phyloP scores from a whole-genome alignment of 2,888 invertebrate genomes.

The Nomada ruficornis region DNA sequence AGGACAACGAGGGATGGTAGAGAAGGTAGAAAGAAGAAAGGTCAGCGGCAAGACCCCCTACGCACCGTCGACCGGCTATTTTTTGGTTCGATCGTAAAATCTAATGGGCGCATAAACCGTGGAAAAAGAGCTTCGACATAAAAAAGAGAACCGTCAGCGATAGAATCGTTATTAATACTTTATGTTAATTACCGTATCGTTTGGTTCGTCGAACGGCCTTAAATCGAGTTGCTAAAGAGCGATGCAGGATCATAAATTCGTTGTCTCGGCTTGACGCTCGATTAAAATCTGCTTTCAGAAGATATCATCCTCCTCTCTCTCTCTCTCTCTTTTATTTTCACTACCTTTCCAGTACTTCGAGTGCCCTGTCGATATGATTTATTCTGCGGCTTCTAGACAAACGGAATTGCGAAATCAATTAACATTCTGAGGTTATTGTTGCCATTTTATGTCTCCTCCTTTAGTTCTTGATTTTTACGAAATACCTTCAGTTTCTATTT shows the following conservation, averaged over 20 bases:
- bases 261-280: conserved; percentile 77
- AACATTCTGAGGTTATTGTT: conserved; percentile 14
- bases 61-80: conserved; percentile 76
- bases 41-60: conserved; percentile 63
- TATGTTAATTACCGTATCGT: conserved; percentile 83
- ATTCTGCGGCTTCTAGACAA: too few species aligned
- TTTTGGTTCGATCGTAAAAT: conserved; percentile 83
- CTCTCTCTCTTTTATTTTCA: conserved; percentile 45
- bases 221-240: conserved; percentile 80
- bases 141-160: conserved; percentile 77
- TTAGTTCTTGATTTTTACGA: not conserved
- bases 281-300: conserved; percentile 79
- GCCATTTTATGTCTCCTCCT: not conserved
- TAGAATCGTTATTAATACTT: conserved; percentile 82
- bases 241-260: conserved; percentile 79
- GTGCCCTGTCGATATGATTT: conserved; percentile 43
- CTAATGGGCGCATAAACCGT: conserved; percentile 82
- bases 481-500: not conserved
- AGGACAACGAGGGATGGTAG: conserved; percentile 31
- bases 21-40: conserved; percentile 57
- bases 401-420: conserved; percentile 20
- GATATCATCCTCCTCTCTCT: conserved; percentile 13
- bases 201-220: conserved; percentile 79
- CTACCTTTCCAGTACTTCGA: conserved; percentile 48
- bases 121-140: conserved; percentile 80